These are phyloP conservation scores for Tyrannus savana DNA, from an alignment of 2,113 vertebrate genomes.

Conservation along the genomic window DNA sequence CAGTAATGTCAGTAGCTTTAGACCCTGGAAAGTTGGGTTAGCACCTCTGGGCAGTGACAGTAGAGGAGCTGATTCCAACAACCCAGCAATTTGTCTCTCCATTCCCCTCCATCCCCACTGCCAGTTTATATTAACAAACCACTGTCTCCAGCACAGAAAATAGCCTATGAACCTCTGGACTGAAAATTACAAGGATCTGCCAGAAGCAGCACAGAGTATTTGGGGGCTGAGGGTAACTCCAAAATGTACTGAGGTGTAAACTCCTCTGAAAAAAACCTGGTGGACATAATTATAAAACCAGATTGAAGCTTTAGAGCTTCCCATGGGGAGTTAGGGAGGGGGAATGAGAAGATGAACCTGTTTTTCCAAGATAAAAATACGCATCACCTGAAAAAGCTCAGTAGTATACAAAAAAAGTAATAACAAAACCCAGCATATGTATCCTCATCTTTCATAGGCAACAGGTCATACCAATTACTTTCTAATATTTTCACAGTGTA, in stretches of 20 bases:
- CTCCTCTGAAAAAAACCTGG: neutral
- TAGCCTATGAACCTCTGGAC: neutral
- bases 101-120: neutral
- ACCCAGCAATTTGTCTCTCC: neutral
- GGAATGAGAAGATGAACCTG: neutral
- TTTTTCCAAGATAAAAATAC: neutral
- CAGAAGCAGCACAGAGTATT: neutral
- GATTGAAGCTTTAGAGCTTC: neutral
- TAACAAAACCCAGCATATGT: neutral
- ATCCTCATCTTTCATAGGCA: neutral
- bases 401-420: neutral
- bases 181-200: neutral
- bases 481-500: neutral
- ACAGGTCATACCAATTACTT: neutral
- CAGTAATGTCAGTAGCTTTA: neutral
- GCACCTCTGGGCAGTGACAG: neutral
- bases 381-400: neutral
- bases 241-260: neutral
- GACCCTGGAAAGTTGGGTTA: neutral
- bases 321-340: fast-evolving
- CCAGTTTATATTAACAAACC: neutral
- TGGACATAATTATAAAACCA: neutral
- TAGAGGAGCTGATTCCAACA: neutral
- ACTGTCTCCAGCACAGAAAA: neutral
- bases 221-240: neutral